These are phyloP conservation scores for Labia minor DNA, from an alignment of 2,888 invertebrate species.

Conservation along the genomic window DNA sequence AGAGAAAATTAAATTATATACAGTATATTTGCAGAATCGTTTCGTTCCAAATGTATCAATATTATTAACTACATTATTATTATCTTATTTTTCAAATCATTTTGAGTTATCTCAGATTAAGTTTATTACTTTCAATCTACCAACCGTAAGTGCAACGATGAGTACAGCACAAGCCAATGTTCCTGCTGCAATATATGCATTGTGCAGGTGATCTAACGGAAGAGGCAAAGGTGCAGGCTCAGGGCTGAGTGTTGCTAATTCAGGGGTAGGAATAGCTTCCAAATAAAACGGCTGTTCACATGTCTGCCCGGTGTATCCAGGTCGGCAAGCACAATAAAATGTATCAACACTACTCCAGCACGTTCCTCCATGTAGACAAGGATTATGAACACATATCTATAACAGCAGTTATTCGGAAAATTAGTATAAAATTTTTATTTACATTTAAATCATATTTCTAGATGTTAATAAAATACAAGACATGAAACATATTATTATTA, in stretches of 20 bases:
- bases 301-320: slow-evolving; percentile 65
- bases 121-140: no score
- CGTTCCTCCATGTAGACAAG: slow-evolving; percentile 64
- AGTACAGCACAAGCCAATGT: slow-evolving; percentile 63
- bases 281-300: slow-evolving; percentile 48
- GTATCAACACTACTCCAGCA: slow-evolving; percentile 66
- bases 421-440: no score
- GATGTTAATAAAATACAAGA: neutral
- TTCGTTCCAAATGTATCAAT: no score
- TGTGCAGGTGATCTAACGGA: slow-evolving; percentile 51
- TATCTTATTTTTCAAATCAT: no score
- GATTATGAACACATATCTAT: slow-evolving; percentile 60
- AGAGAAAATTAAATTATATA: no score
- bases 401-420: slow-evolving; percentile 27
- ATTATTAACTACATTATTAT: no score
- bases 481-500: neutral
- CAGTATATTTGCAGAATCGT: no score
- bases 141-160: slow-evolving; percentile 62
- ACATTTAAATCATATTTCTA: neutral
- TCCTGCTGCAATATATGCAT: slow-evolving; percentile 67
- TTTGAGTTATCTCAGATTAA: no score
- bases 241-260: slow-evolving; percentile 32
- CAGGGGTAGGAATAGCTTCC: slow-evolving; percentile 35
- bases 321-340: slow-evolving; percentile 68
- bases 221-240: slow-evolving; percentile 29